Evolutionary conservation across 2,113 vertebrate genomes (phyloP).

Genomic region (Natator depressus): DNA sequence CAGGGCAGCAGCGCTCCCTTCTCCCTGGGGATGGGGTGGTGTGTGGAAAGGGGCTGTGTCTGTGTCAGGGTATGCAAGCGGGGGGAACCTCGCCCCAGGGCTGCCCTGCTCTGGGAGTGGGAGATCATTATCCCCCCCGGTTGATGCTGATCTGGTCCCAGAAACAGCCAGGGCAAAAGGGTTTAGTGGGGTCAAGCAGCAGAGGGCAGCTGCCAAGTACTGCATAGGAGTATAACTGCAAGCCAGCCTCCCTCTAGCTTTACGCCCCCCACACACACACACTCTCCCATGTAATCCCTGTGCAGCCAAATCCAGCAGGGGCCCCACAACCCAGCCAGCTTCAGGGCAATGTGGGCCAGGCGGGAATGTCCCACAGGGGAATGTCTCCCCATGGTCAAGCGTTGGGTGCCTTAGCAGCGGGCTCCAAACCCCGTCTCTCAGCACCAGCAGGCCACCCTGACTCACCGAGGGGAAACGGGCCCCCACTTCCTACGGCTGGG

Average conservation of each 20-base stretch:
- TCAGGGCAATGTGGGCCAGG: not conserved
- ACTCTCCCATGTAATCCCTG: not conserved
- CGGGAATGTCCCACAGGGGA: not conserved
- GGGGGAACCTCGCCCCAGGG: not conserved
- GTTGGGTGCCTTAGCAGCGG: not conserved
- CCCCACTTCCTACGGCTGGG: not conserved
- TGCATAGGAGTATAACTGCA: not conserved
- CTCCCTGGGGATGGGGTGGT: not conserved
- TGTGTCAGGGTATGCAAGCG: not conserved
- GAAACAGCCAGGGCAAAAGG: not conserved
- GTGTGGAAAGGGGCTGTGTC: not conserved
- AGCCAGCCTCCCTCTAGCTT: not conserved
- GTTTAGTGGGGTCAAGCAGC: not conserved
- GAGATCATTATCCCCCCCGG: no score
- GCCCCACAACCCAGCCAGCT: not conserved
- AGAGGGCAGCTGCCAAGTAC: not conserved
- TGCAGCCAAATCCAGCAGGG: not conserved
- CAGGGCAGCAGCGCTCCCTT: not conserved
- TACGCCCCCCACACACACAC: no score
- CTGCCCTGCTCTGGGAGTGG: not conserved
- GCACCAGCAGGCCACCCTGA: no score
- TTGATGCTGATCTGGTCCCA: not conserved
- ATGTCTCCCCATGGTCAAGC: not conserved
- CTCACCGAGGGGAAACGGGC: no score
- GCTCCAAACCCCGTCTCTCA: not conserved